A percentile compares a stretch with the other conserved stretches of the same genome.
phyloP scores from a whole-genome alignment of 2,113 vertebrate species.

The Turdus rufiventris region DNA sequence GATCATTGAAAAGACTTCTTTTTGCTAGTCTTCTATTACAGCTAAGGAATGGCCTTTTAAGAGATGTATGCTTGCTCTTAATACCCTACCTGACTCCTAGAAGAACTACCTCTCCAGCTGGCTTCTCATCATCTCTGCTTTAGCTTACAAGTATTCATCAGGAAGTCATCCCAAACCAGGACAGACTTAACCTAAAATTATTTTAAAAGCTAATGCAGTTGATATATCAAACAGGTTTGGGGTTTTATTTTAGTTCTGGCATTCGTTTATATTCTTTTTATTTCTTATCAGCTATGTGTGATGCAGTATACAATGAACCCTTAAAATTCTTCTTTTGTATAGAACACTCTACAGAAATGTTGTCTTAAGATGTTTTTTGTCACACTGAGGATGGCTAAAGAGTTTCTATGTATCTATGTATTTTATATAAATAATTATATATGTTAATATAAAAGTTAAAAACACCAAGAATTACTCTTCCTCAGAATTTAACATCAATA shows the following conservation, averaged over 20 bases:
- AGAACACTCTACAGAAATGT: not conserved
- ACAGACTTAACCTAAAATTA: not conserved
- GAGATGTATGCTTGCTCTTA: not conserved
- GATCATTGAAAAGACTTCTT: not conserved
- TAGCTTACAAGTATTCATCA: not conserved
- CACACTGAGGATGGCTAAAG: not conserved
- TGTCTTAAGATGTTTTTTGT: not conserved
- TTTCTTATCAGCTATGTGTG: not conserved
- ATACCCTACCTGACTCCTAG: not conserved
- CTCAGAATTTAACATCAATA: fast-evolving
- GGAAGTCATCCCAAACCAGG: not conserved
- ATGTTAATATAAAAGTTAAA: not conserved
- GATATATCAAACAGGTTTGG: not conserved
- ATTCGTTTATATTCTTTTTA: not conserved
- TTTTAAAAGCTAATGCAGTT: not conserved
- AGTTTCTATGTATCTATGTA: not conserved
- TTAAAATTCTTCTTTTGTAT: not conserved
- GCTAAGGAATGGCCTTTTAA: not conserved
- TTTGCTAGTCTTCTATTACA: not conserved
- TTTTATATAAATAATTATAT: not conserved
- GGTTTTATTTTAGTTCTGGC: not conserved
- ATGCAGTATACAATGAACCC: not conserved
- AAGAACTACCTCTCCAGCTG: not conserved
- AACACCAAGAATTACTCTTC: not conserved
- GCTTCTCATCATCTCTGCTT: not conserved